Evolutionary conservation across 2,113 vertebrate species (phyloP).

Genomic region (Etia nguti): DNA sequence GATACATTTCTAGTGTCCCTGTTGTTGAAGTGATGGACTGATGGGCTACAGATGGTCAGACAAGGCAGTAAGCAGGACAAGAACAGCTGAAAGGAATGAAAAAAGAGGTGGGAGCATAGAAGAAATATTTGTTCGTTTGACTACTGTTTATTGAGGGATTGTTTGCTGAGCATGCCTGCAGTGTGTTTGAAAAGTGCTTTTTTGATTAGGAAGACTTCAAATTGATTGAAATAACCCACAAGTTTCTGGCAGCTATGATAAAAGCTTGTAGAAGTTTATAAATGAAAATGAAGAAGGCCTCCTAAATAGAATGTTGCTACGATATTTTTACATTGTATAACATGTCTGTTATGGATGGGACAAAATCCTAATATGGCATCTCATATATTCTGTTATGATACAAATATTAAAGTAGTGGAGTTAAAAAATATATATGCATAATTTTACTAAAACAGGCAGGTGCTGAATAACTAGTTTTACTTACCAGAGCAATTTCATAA

Average conservation of each 20-base stretch:
- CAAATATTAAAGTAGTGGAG: too few species aligned
- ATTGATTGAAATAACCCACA: neutral
- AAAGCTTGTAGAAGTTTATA: neutral
- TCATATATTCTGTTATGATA: neutral
- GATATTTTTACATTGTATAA: neutral
- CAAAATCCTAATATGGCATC: neutral
- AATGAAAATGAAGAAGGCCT: neutral
- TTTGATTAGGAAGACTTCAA: constrained; percentile 10
- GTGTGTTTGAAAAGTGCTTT: neutral
- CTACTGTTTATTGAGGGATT: constrained; percentile 10
- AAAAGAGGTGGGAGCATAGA: neutral
- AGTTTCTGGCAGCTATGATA: neutral
- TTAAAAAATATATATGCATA: too few species aligned
- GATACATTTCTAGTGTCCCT: neutral
- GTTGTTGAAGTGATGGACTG: neutral
- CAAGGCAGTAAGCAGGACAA: neutral
- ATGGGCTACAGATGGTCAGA: neutral
- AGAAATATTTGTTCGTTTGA: neutral
- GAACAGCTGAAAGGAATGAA: neutral
- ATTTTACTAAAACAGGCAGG: neutral
- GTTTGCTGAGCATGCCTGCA: neutral
- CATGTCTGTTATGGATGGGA: neutral
- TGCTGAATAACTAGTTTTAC: neutral
- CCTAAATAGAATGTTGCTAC: neutral
- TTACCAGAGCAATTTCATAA: neutral